phyloP scores from a whole-genome alignment of 2,113 vertebrate genomes.

The Propithecus coquereli region DNA sequence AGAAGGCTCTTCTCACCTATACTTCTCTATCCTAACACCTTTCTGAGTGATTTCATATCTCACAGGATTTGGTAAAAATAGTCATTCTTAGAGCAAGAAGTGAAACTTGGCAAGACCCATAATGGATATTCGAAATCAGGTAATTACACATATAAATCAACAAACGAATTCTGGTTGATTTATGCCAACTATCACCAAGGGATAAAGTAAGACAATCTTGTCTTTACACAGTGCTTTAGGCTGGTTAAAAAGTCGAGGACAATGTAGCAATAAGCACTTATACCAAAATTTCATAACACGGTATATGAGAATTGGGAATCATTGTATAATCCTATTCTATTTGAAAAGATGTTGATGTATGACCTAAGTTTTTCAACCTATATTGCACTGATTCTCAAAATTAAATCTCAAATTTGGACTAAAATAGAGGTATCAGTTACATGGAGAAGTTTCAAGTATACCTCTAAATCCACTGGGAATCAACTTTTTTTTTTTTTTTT shows the following conservation, averaged over 20 bases:
- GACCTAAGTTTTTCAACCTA: background rate
- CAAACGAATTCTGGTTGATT: constrained; percentile 9
- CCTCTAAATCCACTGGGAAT: background rate
- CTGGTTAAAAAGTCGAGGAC: background rate
- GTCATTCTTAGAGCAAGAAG: background rate
- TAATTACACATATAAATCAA: background rate
- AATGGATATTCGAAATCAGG: background rate
- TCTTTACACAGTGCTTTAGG: background rate
- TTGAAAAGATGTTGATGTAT: background rate
- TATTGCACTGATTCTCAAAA: background rate
- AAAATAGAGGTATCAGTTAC: background rate
- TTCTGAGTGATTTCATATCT: constrained; percentile 1
- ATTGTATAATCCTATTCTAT: background rate
- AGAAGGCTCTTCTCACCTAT: background rate
- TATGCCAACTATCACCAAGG: background rate
- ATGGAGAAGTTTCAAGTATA: constrained; percentile 9
- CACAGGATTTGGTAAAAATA: constrained; percentile 8
- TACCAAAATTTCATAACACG: background rate
- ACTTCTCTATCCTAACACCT: background rate
- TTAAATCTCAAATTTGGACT: background rate
- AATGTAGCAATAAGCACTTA: background rate
- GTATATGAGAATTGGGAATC: background rate
- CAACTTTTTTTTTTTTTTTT: background rate
- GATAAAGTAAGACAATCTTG: background rate
- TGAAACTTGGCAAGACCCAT: background rate